phyloP scores from a whole-genome alignment of 2,888 invertebrate species.

The Onchidella celtica region DNA sequence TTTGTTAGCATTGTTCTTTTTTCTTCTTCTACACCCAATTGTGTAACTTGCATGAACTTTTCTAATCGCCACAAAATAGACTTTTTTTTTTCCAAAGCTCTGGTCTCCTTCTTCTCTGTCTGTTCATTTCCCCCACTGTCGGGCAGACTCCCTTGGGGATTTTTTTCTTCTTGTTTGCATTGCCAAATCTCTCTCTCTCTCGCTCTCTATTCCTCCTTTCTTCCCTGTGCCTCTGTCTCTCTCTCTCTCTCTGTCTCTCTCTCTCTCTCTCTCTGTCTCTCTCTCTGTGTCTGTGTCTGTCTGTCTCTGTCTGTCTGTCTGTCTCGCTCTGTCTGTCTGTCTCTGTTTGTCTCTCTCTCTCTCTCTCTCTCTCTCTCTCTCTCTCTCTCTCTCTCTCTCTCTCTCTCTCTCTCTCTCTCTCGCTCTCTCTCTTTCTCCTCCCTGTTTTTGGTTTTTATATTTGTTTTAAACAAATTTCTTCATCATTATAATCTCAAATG shows the following conservation, averaged over 20 bases:
- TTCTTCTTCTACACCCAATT: too few relatives aligned
- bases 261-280: not conserved
- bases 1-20: too few relatives aligned
- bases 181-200: not conserved
- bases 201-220: not conserved
- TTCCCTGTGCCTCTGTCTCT: not conserved
- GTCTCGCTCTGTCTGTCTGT: too few relatives aligned
- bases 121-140: too few relatives aligned
- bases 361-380: not conserved
- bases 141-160: too few relatives aligned
- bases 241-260: not conserved
- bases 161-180: too few relatives aligned
- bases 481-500: not conserved
- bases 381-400: slow-evolving; percentile 3
- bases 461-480: not conserved
- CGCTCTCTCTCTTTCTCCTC: not conserved
- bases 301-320: not conserved
- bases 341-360: too few relatives aligned
- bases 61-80: too few relatives aligned
- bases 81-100: too few relatives aligned
- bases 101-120: too few relatives aligned
- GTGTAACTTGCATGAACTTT: too few relatives aligned
- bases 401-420: slow-evolving; percentile 18
- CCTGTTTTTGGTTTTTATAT: not conserved
- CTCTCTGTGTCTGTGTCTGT: not conserved